phyloP scores from a whole-genome alignment of 2,888 invertebrate genomes.

The Molanna angustata region DNA sequence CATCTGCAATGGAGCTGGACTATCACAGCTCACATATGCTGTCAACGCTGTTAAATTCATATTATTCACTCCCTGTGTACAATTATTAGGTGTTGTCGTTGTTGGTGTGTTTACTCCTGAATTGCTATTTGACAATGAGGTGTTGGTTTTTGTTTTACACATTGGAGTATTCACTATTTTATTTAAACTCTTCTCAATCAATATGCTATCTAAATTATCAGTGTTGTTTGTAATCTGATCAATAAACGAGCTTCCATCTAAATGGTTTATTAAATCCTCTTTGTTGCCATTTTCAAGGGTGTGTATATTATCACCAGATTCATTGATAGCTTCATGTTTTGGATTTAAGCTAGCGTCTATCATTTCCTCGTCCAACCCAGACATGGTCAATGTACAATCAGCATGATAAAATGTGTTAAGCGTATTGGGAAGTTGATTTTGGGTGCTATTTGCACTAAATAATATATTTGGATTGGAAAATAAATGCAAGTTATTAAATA shows the following conservation, averaged over 20 bases:
- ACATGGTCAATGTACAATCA: slow-evolving; percentile 59
- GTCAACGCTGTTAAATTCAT: slow-evolving; percentile 55
- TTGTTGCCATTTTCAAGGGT: slow-evolving; percentile 41
- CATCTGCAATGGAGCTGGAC: slow-evolving; percentile 78
- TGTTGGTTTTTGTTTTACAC: slow-evolving; percentile 32
- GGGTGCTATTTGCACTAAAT: slow-evolving; percentile 42
- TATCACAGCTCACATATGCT: slow-evolving; percentile 73
- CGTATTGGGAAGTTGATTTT: slow-evolving; percentile 44
- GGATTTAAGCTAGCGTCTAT: slow-evolving; percentile 41
- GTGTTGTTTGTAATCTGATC: slow-evolving; percentile 33
- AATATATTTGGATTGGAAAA: slow-evolving; percentile 52
- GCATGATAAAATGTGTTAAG: slow-evolving; percentile 42
- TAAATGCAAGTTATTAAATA: slow-evolving; percentile 59
- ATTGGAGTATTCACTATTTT: not conserved
- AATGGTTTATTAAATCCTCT: slow-evolving; percentile 38
- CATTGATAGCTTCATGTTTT: slow-evolving; percentile 33
- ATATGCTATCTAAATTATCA: not conserved
- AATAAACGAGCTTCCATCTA: slow-evolving; percentile 33
- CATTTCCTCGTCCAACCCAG: slow-evolving; percentile 56
- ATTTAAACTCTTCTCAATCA: slow-evolving; percentile 7
- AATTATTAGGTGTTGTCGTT: not conserved
- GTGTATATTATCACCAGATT: slow-evolving; percentile 30
- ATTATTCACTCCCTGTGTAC: slow-evolving; percentile 33
- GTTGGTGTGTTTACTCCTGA: slow-evolving; percentile 36
- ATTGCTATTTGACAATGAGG: slow-evolving; percentile 40